Conservation (phyloP, 2,113 vertebrate species). For the Cephalopterus ornatus region DNA sequence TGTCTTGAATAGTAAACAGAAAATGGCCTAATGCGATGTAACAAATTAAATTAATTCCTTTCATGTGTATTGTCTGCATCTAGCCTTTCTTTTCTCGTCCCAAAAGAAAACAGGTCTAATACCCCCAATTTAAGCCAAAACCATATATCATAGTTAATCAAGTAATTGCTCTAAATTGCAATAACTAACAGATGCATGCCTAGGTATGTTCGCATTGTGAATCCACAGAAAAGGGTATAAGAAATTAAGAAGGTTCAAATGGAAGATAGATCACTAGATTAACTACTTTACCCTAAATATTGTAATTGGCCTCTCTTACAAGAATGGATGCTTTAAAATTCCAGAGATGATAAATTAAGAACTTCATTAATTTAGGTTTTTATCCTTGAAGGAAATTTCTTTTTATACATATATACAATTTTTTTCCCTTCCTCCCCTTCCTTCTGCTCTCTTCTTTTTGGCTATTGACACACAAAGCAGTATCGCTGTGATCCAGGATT, state of each 20-base stretch:
- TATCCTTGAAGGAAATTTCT: slow-evolving; percentile 69
- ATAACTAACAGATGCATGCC: slow-evolving; percentile 63
- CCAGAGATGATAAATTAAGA: slow-evolving; percentile 67
- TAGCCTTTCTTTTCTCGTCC: not conserved
- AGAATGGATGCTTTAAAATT: slow-evolving; percentile 59
- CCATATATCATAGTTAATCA: slow-evolving; percentile 65
- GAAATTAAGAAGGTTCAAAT: slow-evolving; percentile 67
- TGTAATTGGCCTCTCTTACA: slow-evolving; percentile 65
- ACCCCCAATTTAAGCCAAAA: not conserved
- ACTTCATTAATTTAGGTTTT: slow-evolving; percentile 71
- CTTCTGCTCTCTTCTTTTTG: slow-evolving; percentile 32
- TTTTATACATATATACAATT: slow-evolving; percentile 10
- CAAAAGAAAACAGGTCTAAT: slow-evolving; percentile 28
- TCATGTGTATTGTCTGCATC: not conserved
- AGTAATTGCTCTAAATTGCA: slow-evolving; percentile 70
- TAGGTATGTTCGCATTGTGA: slow-evolving; percentile 59
- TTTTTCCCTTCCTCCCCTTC: not conserved
- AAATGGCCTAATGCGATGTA: not conserved
- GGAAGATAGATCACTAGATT: slow-evolving; percentile 65
- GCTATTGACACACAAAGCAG: slow-evolving; percentile 58
- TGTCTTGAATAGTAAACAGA: slow-evolving; percentile 9
- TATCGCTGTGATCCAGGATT: slow-evolving; percentile 72
- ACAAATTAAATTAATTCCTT: slow-evolving; percentile 30
- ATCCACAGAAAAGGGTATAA: slow-evolving; percentile 56
- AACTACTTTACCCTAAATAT: slow-evolving; percentile 73